phyloP scores from a whole-genome alignment of 1,140 invertebrate species.

The Octopus sinensis region DNA sequence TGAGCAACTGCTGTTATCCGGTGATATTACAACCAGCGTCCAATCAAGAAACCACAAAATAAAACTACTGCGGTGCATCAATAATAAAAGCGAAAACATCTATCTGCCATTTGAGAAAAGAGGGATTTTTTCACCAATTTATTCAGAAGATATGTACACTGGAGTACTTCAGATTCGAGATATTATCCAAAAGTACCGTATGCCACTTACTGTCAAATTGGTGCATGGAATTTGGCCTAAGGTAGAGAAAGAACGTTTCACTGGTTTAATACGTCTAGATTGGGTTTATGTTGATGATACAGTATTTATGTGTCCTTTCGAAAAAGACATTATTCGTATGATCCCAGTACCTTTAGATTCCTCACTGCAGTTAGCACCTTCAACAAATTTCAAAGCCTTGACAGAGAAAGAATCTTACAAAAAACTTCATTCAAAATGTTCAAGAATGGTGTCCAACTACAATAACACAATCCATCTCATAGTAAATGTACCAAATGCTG shows the following conservation, averaged over 20 bases:
- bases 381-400: slow-evolving; percentile 79
- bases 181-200: slow-evolving; percentile 74
- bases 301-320: slow-evolving; percentile 73
- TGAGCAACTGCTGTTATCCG: slow-evolving; percentile 74
- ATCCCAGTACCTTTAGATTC: slow-evolving; percentile 80
- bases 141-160: slow-evolving; percentile 86
- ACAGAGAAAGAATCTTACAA: slow-evolving; percentile 76
- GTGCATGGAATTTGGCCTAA: slow-evolving; percentile 80
- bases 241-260: slow-evolving; percentile 58
- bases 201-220: slow-evolving; percentile 85
- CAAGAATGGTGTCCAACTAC: slow-evolving; percentile 74
- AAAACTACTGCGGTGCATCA: slow-evolving; percentile 79
- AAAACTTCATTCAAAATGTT: slow-evolving; percentile 75
- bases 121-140: slow-evolving; percentile 84
- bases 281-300: slow-evolving; percentile 71
- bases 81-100: slow-evolving; percentile 78
- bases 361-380: slow-evolving; percentile 78
- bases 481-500: slow-evolving; percentile 51
- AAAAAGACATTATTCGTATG: slow-evolving; percentile 68
- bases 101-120: slow-evolving; percentile 80
- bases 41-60: slow-evolving; percentile 51
- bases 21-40: slow-evolving; percentile 65
- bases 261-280: slow-evolving; percentile 74
- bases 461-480: slow-evolving; percentile 73
- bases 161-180: slow-evolving; percentile 81